phyloP scores from a whole-genome alignment of 2,888 invertebrate genomes.

The Amblyteles armatorius region DNA sequence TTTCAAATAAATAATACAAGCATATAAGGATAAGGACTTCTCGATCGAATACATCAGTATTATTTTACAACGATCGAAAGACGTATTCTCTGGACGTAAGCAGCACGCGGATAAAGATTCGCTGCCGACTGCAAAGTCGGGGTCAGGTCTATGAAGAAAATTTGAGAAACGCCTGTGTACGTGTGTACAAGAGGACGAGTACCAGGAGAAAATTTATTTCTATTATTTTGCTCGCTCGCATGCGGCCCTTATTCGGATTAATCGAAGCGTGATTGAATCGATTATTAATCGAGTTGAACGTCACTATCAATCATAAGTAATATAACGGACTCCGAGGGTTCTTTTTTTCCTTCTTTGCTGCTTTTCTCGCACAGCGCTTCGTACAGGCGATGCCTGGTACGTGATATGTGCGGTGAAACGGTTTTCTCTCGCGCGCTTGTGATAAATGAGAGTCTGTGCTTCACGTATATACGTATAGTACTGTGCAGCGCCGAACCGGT shows the following conservation, averaged over 20 bases:
- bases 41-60: not conserved
- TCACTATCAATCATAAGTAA: constrained; percentile 73
- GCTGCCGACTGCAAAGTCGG: not conserved
- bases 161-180: not conserved
- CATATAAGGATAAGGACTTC: not conserved
- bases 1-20: not conserved
- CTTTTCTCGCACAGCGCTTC: constrained; percentile 45
- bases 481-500: constrained; percentile 43
- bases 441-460: constrained; percentile 71
- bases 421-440: constrained; percentile 65
- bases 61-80: not conserved
- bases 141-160: not conserved
- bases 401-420: constrained; percentile 69
- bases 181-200: not conserved
- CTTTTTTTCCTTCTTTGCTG: constrained; percentile 33
- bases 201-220: not conserved
- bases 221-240: constrained; percentile 64
- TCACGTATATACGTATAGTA: constrained; percentile 24
- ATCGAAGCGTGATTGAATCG: constrained; percentile 68
- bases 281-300: constrained; percentile 72
- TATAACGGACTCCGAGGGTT: constrained; percentile 65
- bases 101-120: not conserved
- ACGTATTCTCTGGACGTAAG: not conserved
- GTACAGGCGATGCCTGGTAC: constrained; percentile 53
- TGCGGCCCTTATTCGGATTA: constrained; percentile 64